Base-by-base conservation (phyloP, 2,888 invertebrate genomes). In the Pardosa pseudoannulata region DNA sequence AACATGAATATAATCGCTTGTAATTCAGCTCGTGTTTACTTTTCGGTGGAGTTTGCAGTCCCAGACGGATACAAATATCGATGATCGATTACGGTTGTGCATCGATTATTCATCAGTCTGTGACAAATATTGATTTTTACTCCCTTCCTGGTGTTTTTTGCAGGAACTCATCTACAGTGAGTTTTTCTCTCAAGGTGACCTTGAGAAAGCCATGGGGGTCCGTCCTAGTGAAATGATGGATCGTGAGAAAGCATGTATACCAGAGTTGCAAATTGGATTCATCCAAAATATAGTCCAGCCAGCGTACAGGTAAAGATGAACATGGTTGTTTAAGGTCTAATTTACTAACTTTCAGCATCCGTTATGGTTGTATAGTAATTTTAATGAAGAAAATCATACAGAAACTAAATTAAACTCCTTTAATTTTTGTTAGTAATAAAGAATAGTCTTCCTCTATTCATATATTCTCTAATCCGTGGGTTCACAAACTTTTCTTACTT, bases 171-270 rank as follows among this genome's bases (percentile, higher is more conserved):
- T 96, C 62, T 94, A 96, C 90, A 93, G 94, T 73, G 97, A 97
- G 92, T 97, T 96, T 92, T 97, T 97, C 92, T 94, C 94, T 68
- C 96, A 96, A 93, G 96, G 96, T 3, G 97, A 97, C 91, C 92
- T 95, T 90, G 96, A 97, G 92, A 95, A 95, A 91, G 94, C 94
- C 80, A 94, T 95, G 92, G 96, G 96, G 0, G 94, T 94, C 36
- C 92, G 93, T 39, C 96, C 96, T 0, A 91, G 93, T 46, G 93
- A 94, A 90, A 95, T 95, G 94, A 96, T 96, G 95, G 96, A 97
- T 91, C 92, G 95, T 23, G 95, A 96, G 89, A 94, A 94, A 90
- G 96, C 96, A 36, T 94, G 94, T 89, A 96, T 97, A 88, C 96
- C 97, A 0, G 94, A 95, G 80, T 93, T 96, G 13, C 95, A 96